Conservation (phyloP, 2,113 vertebrate species). For the Pelusios castaneus region DNA sequence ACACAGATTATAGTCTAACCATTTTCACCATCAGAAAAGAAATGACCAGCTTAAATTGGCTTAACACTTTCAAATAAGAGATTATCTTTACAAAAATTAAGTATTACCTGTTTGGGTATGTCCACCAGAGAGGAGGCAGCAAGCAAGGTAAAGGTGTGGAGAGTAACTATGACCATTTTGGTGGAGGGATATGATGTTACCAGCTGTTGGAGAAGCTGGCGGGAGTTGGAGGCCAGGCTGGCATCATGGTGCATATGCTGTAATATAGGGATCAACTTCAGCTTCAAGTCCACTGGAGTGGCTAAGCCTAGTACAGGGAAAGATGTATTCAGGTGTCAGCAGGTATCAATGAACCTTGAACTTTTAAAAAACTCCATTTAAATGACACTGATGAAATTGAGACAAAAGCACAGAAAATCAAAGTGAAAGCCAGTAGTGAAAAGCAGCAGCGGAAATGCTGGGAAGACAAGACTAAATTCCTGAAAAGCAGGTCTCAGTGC, state of each 20-base stretch:
- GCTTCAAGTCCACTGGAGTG: constrained; percentile 95
- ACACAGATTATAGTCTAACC: neutral
- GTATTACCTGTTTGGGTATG: constrained; percentile 93
- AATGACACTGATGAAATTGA: neutral
- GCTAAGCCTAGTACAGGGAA: constrained; percentile 82
- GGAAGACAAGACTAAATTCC: neutral
- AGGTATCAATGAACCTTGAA: neutral
- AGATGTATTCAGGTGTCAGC: neutral
- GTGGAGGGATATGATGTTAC: constrained; percentile 95
- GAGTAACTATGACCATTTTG: constrained; percentile 93
- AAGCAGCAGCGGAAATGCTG: neutral
- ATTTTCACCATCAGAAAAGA: neutral
- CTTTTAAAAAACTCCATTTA: neutral
- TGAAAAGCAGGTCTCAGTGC: neutral
- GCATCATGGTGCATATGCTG: constrained; percentile 99
- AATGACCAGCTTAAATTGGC: fast-evolving
- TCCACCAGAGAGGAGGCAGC: constrained; percentile 94
- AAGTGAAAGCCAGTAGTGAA: neutral
- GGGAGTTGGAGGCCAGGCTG: constrained; percentile 90
- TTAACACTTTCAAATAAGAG: neutral
- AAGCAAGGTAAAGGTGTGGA: constrained; percentile 97
- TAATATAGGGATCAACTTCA: constrained; percentile 95
- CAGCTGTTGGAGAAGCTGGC: constrained; percentile 93
- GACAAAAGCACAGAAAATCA: neutral
- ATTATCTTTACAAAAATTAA: neutral